phyloP scores from a whole-genome alignment of 2,797 vertebrate species.

The Allobates femoralis region DNA sequence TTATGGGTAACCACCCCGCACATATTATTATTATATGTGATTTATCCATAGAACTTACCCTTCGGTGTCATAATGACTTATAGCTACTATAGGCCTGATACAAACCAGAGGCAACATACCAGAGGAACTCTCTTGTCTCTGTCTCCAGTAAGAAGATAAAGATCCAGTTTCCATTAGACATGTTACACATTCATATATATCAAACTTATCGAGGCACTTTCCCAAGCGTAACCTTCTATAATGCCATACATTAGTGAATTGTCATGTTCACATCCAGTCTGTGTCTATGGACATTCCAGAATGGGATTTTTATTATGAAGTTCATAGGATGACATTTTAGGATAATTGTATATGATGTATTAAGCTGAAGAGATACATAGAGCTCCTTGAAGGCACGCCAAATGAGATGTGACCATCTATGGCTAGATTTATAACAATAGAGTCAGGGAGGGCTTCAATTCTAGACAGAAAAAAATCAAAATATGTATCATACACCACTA shows the following conservation, averaged over 20 bases:
- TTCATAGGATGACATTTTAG: not conserved
- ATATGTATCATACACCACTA: not conserved
- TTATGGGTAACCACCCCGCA: slow-evolving; percentile 34
- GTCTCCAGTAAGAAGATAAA: slow-evolving; percentile 54
- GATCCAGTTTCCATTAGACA: slow-evolving; percentile 44
- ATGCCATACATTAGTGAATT: slow-evolving; percentile 15
- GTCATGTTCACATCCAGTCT: not conserved
- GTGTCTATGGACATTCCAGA: not conserved
- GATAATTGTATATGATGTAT: not conserved
- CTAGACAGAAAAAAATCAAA: not conserved
- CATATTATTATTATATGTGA: slow-evolving; percentile 47
- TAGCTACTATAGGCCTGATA: slow-evolving; percentile 27
- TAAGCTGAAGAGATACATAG: slow-evolving; percentile 6
- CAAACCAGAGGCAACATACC: slow-evolving; percentile 46
- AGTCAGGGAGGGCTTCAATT: not conserved
- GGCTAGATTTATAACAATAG: not conserved
- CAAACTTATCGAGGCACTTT: slow-evolving; percentile 32
- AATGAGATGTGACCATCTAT: slow-evolving; percentile 1
- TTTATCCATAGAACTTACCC: slow-evolving; percentile 53
- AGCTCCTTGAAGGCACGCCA: not conserved
- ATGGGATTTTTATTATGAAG: not conserved
- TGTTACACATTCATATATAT: slow-evolving; percentile 44
- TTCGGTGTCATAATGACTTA: slow-evolving; percentile 51
- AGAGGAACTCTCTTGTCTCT: slow-evolving; percentile 41
- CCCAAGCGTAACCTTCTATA: not conserved